Evolutionary conservation across 2,888 invertebrate species (phyloP), one percentile per base, ranked within the genome.

Genomic region (Dioctria linearis): DNA sequence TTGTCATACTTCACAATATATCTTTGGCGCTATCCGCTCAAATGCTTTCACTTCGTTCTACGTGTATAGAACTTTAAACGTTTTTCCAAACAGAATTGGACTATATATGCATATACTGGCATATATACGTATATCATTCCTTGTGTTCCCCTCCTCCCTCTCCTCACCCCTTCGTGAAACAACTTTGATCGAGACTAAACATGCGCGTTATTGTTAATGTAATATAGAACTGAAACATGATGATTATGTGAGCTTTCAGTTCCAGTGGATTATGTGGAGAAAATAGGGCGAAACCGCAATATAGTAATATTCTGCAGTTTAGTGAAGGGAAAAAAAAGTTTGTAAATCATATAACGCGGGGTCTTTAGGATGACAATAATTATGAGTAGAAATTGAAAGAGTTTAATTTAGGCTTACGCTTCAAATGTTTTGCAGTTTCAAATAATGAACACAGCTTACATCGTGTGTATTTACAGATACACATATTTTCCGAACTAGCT

Each of bases 191-290:
- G 6, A 8, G n/a, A 5, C 61, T n/a, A 6, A 5, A 61, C 61
- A 61, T 61, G 61, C 61, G 61, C 61, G 61, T 5, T 37, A 59
- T 61, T 61, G 61, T 61, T 61, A 61, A 61, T 61, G 61, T 61
- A n/a, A 61, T 61, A 61, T 37, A 37, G 61, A 5, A 61, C 51
- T 61, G 61, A 61, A 61, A 61, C 61, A 61, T 4, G 61, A 61
- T 61, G 61, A 61, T 61, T 61, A 61, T 61, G 61, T 61, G 61
- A 61, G 61, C 61, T 61, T 61, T 39, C 61, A 61, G 61, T 61
- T 39, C 6, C 61, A 61, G 37, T 25, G 61, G 61, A 4, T 61
- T 61, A 4, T 61, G 61, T 11, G 61, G 61, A 61, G 61, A 61
- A 61, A 25, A 61, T 37, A 11, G 25, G 11, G 11, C 54, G 5